Base-by-base conservation (phyloP, 2,113 vertebrate species). In the Nansenia antarctica region DNA sequence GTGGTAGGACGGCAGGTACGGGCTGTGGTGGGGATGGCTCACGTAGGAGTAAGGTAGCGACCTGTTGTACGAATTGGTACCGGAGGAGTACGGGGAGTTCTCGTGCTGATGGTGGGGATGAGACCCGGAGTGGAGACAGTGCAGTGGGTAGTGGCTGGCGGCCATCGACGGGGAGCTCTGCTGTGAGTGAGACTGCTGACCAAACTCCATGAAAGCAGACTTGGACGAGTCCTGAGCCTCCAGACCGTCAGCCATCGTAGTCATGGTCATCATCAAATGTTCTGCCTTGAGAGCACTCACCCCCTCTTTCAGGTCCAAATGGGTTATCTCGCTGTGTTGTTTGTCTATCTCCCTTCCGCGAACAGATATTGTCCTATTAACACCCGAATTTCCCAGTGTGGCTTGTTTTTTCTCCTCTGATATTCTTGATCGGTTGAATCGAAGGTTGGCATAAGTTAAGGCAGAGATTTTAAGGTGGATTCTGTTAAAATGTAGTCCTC, bases 231-330 rank as follows among this genome's bases (percentile, higher is more conserved):
- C 97, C 92, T 96, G 96, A 93, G 95, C 93, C 91, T 98, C 96
- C 95, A 97, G 93, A 93, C 96, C 96, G 93, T 98, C 97, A 97
- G 97, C 96, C 96, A 98, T 98, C 94, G 96, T 94, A 92, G 95
- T 99, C 97, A 99, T 98, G 95, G 97, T 99, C 97, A 99, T 99
- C 96, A 98, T 98, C 95, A 96, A 99, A 96, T 93, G 95, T 95
- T 94, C 94, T 95, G 94, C 93, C 92, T 95, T 91, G 93, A 94
- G 95, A 95, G 95, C 94, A 89, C 91, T 93, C 88, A 92, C 91
- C 88, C 89, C 84, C 84, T 91, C 87, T 90, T 90, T 89, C 89
- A 90, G 91, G 89, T 91, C 90, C 90, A 90, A 92, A 91, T 89
- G 85, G 85, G 22, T 80, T 87, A 73, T 81, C 90, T 86, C 81